phyloP scores from a whole-genome alignment of 2,113 vertebrate genomes.

The Pseudorhombus dupliciocellatus region DNA sequence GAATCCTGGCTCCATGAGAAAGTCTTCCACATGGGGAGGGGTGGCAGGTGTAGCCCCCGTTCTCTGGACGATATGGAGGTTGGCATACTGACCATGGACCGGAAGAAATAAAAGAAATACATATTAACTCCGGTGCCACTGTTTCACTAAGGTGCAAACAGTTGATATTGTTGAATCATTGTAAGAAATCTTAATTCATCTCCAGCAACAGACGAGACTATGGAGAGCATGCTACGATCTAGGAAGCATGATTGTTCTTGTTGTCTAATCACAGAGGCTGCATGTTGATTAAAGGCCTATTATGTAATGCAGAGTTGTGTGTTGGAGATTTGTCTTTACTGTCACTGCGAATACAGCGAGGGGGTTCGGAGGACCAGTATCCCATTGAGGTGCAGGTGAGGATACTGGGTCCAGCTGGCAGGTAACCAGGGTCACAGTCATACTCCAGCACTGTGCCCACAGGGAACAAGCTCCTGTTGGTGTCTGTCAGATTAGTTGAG shows the following conservation, averaged over 20 bases:
- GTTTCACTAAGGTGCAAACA: neutral
- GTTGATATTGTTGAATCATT: neutral
- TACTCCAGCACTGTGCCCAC: constrained; percentile 80
- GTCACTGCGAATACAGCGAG: constrained; percentile 76
- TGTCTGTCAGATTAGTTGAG: constrained; percentile 76
- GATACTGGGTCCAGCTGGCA: constrained; percentile 70
- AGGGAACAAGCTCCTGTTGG: constrained; percentile 74
- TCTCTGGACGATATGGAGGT: constrained; percentile 89
- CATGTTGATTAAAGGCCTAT: neutral
- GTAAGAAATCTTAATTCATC: neutral
- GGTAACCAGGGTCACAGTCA: constrained; percentile 77
- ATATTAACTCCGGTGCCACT: neutral
- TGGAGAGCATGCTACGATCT: neutral
- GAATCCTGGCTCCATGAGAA: constrained; percentile 88
- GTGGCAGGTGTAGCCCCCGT: constrained; percentile 93
- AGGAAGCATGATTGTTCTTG: too few relatives aligned
- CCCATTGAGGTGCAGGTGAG: constrained; percentile 72
- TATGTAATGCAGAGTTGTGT: neutral
- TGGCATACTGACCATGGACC: constrained; percentile 83
- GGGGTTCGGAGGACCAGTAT: constrained; percentile 77
- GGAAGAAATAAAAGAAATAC: neutral
- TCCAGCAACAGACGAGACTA: neutral
- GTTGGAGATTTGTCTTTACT: constrained; percentile 58
- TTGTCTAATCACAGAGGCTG: neutral
- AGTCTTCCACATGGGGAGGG: constrained; percentile 88